These are phyloP conservation scores for Holcopasites calliopsidis DNA, from an alignment of 1,140 invertebrate species.

Conservation along the genomic window DNA sequence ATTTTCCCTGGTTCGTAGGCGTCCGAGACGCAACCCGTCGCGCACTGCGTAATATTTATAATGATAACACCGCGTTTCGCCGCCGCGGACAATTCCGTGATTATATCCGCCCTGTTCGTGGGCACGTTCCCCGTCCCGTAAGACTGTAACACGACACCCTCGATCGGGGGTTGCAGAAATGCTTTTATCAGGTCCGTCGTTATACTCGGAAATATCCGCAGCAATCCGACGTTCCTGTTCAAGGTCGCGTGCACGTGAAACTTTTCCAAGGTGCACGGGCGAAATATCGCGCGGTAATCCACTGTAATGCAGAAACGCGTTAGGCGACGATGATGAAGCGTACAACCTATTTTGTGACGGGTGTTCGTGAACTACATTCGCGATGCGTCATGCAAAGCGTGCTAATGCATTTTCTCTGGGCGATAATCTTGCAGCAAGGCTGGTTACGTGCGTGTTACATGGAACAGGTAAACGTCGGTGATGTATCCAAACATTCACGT, in stretches of 20 bases:
- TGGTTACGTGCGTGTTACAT: too few relatives aligned
- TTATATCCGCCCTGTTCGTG: slow-evolving; percentile 89
- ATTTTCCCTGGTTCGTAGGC: slow-evolving; percentile 90
- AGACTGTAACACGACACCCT: slow-evolving; percentile 94
- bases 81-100: slow-evolving; percentile 87
- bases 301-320: slow-evolving; percentile 80
- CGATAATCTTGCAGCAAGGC: too few relatives aligned
- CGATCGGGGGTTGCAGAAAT: slow-evolving; percentile 91
- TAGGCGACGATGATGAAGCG: not conserved
- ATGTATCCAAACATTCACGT: too few relatives aligned
- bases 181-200: slow-evolving; percentile 88
- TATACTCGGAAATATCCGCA: slow-evolving; percentile 95
- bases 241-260: slow-evolving; percentile 90
- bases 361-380: not conserved
- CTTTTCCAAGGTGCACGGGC: slow-evolving; percentile 85
- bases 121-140: slow-evolving; percentile 97
- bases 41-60: slow-evolving; percentile 96
- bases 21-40: slow-evolving; percentile 86
- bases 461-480: too few relatives aligned
- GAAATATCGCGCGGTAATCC: slow-evolving; percentile 89
- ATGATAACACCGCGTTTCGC: slow-evolving; percentile 91
- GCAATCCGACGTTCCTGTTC: slow-evolving; percentile 90
- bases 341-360: not conserved
- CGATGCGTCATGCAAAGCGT: not conserved
- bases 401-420: not conserved